Evolutionary conservation across 2,888 invertebrate genomes (phyloP), one percentile per base, ranked within the genome.

Genomic region (Sturmia bella): DNA sequence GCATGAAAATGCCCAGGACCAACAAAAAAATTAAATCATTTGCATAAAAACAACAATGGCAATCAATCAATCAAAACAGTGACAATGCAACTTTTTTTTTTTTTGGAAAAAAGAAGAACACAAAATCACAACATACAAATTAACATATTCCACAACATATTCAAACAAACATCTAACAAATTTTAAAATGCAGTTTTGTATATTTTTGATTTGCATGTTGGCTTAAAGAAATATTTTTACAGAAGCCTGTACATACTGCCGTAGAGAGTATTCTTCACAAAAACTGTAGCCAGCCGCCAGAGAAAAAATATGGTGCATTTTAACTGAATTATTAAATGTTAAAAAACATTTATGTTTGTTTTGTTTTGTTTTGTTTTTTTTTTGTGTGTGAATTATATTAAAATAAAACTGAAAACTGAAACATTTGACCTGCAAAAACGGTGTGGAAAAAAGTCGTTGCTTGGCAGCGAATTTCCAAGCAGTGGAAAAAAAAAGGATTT

Each of bases 1-100:
- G 37, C 15, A 41, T 5, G 7, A 41, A 61, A 24, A 2, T n/a
- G 17, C 21, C 2, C 68, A 19, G 39, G 21, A 54, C 45, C 11
- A 11, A 39, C 61, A 68, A 48, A 63, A 21, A 43, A 63, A 48
- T 19, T 11, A 59, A 50, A 82, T 70, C 5, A 82, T 82, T 82
- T 82, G 74, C 82, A 82, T 82, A 70, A 70, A 74, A 78, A 70
- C 74, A 82, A 82, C 74, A 82, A 75, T 54, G 57, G 59, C 78
- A 82, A 78, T 78, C 82, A 75, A 82, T 82, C 82, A 82, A 82
- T 82, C 82, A 82, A 70, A 78, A 78, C 78, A 78, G 64, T 78
- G 82, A 74, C 77, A 78, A 78, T 78, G 61, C 69, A 69, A 66
- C 32, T 73, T 73, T 80, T 76, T 56, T 70, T 32, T 24, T 72